Base-by-base conservation (phyloP, 2,888 invertebrate species). In the Leptinotarsa rubiginosa region DNA sequence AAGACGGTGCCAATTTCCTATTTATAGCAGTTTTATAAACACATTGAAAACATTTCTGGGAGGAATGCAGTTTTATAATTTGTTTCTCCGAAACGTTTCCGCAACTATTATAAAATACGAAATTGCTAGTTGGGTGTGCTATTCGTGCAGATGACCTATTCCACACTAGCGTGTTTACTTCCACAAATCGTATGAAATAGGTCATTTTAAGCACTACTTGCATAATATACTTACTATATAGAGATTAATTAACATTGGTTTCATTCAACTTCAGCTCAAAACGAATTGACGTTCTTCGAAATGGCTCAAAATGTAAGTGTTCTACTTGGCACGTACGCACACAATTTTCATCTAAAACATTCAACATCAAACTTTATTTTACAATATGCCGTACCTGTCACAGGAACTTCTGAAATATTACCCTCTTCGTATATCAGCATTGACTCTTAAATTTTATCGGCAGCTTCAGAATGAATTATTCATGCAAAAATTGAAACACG, bases 401-500 rank as follows among this genome's bases (percentile, higher is more conserved):
- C 64, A 72, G 68, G 67, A 65, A 67, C 65, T 72, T 69, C 68
- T 75, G 69, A 73, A 71, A 73, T 77, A 77, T 77, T 71, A 66
- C 65, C 69, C 49, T 68, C 67, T 69, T 47, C 69, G 73, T 75
- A 73, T 64, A 75, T 73, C 68, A 68, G 50, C 65, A 69, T n/a
- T 49, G 71, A 72, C 59, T 74, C 5, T 50, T 56, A 47, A 68
- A 64, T 71, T 73, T 75, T 69, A 77, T 65, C 69, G 73, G 52
- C 69, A 52, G 59, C 66, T 71, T 22, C 66, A 31, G 62, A 52
- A 73, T 79, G 78, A 77, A 79, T 78, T 77, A 79, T 80, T 79
- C 76, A 79, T 74, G 68, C 67, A 73, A 73, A 77, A 79, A 77
- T 77, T 79, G 79, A 77, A 78, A 80, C 75, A 76, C 75, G 73